Evolutionary conservation across 1,140 invertebrate genomes (phyloP).

Genomic region (Tetramorium alpestre): DNA sequence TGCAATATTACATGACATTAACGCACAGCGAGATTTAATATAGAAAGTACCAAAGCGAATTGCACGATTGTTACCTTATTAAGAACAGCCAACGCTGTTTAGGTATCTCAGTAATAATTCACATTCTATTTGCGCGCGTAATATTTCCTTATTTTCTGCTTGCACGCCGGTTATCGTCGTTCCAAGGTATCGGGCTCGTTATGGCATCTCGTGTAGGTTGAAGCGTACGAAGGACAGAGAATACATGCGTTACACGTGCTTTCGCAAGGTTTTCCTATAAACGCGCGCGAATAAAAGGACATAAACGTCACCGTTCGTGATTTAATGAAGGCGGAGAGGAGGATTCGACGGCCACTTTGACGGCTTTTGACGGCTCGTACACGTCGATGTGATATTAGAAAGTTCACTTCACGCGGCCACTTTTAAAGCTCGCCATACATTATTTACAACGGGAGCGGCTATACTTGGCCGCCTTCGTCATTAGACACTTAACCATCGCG

Average conservation of each 20-base stretch:
- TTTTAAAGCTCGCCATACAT: slow-evolving; percentile 18
- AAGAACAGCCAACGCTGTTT: not conserved
- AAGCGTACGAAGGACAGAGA: not conserved
- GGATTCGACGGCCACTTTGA: not conserved
- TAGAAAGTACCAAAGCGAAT: not conserved
- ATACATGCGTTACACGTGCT: not conserved
- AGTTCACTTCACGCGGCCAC: slow-evolving; percentile 32
- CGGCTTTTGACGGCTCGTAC: not conserved
- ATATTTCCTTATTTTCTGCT: slow-evolving; percentile 3
- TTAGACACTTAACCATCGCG: slow-evolving; percentile 11
- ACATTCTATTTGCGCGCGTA: not conserved
- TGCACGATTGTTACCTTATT: not conserved
- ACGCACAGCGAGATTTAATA: not conserved
- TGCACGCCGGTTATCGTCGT: not conserved
- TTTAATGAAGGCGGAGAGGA: not conserved
- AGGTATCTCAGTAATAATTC: not conserved
- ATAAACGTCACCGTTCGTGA: not conserved
- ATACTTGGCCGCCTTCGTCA: slow-evolving; percentile 11
- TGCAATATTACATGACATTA: not conserved
- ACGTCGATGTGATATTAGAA: slow-evolving; percentile 31
- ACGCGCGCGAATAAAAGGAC: not conserved
- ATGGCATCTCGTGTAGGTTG: not conserved
- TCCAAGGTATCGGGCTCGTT: slow-evolving; percentile 4
- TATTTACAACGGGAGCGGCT: slow-evolving; percentile 16
- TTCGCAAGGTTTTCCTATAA: not conserved